Evolutionary conservation across 1,140 invertebrate genomes (phyloP), one percentile per base, ranked within the genome.

Genomic region (Colletes gigas): DNA sequence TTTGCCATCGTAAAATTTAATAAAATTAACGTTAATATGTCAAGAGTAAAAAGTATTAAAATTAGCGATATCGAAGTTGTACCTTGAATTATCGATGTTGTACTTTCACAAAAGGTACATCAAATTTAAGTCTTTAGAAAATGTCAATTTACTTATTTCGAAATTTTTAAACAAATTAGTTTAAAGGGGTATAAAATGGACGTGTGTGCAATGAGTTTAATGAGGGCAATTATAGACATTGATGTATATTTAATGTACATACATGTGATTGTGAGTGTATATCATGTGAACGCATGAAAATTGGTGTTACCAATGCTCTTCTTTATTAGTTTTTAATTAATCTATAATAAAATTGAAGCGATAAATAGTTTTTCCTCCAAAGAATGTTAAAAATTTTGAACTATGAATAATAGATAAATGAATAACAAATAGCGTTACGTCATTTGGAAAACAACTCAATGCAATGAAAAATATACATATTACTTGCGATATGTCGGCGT

Each of bases 231-330:
- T 87, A 85, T 81, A 72, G 63, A 81, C 76, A 69, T 88, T 84
- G 68, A 83, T 70, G 80, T 75, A 78, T 87, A 78, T 84, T 66
- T 87, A 83, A 89, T 89, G 81, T 84, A 87, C 79, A 83, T 87
- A 82, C 74, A 79, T 79, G 52, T 79, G 50, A 73, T n/a, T 73
- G 76, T 82, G 82, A 74, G 80, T 84, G 72, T 88, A 59, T 65
- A 55, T 10, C 50, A 72, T 74, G 82, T 81, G 83, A 80, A 88
- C 79, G 81, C 78, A 81, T 82, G 79, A 73, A 62, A 66, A 41
- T 19, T 73, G 30, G 10, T 66, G 52, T 39, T 47, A 62, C 10
- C 17, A 19, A 71, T 65, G 62, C 10, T 73, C 39, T 83, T 68
- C 9, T 83, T 69, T 71, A 50, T 55, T 85, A 67, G 87, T 82